Evolutionary conservation across 2,113 vertebrate species (phyloP).

Genomic region (Daubentonia madagascariensis): DNA sequence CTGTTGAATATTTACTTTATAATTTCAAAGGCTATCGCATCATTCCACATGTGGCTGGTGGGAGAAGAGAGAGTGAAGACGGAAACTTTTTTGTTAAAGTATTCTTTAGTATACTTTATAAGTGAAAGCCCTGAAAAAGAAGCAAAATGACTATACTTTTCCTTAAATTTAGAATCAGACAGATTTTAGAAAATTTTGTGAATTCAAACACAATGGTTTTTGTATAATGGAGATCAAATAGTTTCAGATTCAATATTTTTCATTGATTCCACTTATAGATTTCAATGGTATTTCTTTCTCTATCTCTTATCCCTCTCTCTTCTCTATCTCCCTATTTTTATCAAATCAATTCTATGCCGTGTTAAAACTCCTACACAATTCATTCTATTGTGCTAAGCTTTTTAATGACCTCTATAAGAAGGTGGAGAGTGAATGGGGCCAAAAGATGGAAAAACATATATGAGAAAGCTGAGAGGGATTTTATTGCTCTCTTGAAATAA

Average conservation of each 20-base stretch:
- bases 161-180: background rate
- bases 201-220: constrained; percentile 1
- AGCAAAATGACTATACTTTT: background rate
- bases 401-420: constrained; percentile 12
- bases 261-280: background rate
- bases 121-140: background rate
- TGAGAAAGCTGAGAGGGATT: background rate
- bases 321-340: constrained; percentile 23
- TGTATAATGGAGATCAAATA: background rate
- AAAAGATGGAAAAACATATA: background rate
- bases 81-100: background rate
- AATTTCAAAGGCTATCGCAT: background rate
- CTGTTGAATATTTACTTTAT: background rate
- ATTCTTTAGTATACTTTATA: background rate
- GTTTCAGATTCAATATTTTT: background rate
- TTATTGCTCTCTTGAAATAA: constrained; percentile 2
- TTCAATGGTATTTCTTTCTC: background rate
- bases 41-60: background rate
- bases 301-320: background rate
- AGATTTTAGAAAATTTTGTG: background rate
- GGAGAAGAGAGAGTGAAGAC: background rate
- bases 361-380: background rate
- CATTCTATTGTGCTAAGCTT: background rate
- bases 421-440: background rate
- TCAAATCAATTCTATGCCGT: background rate